phyloP scores from a whole-genome alignment of 2,797 vertebrate species.

The Rhynchotus rufescens region DNA sequence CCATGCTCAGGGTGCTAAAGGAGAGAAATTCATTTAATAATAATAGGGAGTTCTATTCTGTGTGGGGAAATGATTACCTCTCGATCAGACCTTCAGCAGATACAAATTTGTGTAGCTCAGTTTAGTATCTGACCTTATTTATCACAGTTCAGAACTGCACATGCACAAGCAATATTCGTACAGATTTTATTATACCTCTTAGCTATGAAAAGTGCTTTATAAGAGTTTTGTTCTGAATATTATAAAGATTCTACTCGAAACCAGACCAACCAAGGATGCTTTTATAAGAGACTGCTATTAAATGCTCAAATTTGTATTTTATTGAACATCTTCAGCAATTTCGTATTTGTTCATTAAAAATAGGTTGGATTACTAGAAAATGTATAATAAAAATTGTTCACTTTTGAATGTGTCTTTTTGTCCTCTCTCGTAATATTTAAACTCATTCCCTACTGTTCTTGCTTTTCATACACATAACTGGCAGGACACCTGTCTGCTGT shows the following conservation, averaged over 20 bases:
- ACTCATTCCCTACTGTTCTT: neutral
- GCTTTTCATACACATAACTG: neutral
- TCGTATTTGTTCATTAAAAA: constrained; percentile 44
- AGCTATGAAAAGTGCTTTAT: constrained; percentile 15
- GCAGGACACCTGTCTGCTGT: neutral
- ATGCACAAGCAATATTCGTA: constrained; percentile 8
- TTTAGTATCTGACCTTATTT: constrained; percentile 30
- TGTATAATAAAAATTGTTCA: constrained; percentile 41
- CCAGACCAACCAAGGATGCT: neutral
- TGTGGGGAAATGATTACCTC: neutral
- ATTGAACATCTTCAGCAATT: constrained; percentile 19
- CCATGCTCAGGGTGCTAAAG: neutral
- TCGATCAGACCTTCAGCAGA: neutral
- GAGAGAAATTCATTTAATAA: constrained; percentile 15
- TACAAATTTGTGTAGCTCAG: constrained; percentile 24
- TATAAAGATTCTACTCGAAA: constrained; percentile 20
- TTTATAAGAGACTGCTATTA: constrained; percentile 43
- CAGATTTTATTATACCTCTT: constrained; percentile 30
- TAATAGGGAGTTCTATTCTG: neutral
- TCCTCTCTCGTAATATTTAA: constrained; percentile 34
- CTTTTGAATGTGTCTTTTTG: constrained; percentile 23
- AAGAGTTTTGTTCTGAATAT: constrained; percentile 13
- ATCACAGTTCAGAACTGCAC: neutral
- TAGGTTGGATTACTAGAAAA: constrained; percentile 20
- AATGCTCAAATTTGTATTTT: constrained; percentile 39